Evolutionary conservation across 1,140 invertebrate species (phyloP).

Genomic region (Episyrphus balteatus): DNA sequence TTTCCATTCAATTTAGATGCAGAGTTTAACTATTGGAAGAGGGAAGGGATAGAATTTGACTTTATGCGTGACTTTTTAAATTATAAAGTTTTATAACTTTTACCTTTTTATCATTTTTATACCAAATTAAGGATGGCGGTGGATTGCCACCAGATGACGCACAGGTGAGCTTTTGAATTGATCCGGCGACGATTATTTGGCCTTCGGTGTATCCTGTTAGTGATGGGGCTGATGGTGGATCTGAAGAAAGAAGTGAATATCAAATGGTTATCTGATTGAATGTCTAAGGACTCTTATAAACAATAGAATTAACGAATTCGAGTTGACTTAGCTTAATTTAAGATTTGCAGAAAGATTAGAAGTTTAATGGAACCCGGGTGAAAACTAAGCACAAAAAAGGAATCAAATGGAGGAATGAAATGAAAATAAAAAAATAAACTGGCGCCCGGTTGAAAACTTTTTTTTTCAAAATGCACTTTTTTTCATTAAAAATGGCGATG

Average conservation of each 20-base stretch:
- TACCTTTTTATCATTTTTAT: constrained; percentile 74
- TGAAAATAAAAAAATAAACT: too few relatives aligned
- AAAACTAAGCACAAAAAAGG: too few relatives aligned
- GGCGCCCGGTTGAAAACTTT: too few relatives aligned
- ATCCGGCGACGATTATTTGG: constrained; percentile 67
- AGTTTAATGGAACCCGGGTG: too few relatives aligned
- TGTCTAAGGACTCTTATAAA: too few relatives aligned
- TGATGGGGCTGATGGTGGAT: constrained; percentile 76
- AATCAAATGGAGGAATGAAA: too few relatives aligned
- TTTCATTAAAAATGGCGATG: constrained; percentile 6
- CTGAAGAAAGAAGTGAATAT: constrained; percentile 38
- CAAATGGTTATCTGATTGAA: too few relatives aligned
- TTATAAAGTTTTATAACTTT: neutral
- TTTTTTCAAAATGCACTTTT: neutral
- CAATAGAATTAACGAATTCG: too few relatives aligned
- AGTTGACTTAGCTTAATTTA: too few relatives aligned
- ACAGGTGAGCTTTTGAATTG: constrained; percentile 75
- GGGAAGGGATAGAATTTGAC: neutral
- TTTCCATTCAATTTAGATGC: constrained; percentile 57
- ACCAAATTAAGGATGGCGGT: constrained; percentile 76
- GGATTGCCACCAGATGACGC: constrained; percentile 89
- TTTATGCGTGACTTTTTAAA: too few relatives aligned
- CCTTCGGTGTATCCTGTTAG: constrained; percentile 76
- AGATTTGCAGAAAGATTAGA: too few relatives aligned
- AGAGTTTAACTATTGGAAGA: constrained; percentile 46